A percentile compares a stretch with the other conserved stretches of the same genome.
Evolutionary conservation across 2,113 vertebrate species (phyloP).

Genomic region (Leucoraja erinaceus): DNA sequence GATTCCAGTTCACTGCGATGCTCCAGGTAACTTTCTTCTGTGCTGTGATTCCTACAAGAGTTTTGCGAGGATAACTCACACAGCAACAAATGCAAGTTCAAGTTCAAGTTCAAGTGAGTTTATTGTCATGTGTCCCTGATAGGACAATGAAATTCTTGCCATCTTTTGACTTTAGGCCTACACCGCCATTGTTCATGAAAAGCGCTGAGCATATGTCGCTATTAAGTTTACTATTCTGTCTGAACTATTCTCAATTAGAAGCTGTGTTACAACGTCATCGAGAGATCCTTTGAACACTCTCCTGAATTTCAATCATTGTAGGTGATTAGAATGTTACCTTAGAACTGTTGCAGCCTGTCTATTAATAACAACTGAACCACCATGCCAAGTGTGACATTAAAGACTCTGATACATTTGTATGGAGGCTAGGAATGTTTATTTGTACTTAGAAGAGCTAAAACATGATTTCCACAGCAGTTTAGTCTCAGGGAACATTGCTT

Average conservation of each 20-base stretch:
- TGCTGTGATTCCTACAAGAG: not conserved
- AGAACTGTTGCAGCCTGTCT: not conserved
- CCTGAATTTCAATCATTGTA: not conserved
- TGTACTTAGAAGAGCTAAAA: not conserved
- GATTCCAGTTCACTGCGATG: not conserved
- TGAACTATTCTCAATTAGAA: slow-evolving; percentile 15
- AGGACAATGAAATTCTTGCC: too few species aligned
- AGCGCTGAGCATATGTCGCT: not conserved
- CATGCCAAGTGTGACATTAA: not conserved
- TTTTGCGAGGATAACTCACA: not conserved
- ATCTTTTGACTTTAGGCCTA: too few species aligned
- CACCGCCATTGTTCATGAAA: not conserved
- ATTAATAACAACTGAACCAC: not conserved
- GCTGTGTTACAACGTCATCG: not conserved
- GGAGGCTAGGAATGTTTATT: not conserved
- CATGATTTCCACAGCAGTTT: not conserved
- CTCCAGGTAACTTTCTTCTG: not conserved
- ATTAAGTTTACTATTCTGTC: not conserved
- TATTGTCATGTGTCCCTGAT: too few species aligned
- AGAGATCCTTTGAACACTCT: not conserved
- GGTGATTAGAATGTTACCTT: not conserved
- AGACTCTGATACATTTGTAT: not conserved
- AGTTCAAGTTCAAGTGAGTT: too few species aligned
- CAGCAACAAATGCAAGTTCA: not conserved
- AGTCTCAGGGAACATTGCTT: not conserved